Evolutionary conservation across 2,113 vertebrate genomes (phyloP).

Genomic region (Hippoglossus stenolepis): DNA sequence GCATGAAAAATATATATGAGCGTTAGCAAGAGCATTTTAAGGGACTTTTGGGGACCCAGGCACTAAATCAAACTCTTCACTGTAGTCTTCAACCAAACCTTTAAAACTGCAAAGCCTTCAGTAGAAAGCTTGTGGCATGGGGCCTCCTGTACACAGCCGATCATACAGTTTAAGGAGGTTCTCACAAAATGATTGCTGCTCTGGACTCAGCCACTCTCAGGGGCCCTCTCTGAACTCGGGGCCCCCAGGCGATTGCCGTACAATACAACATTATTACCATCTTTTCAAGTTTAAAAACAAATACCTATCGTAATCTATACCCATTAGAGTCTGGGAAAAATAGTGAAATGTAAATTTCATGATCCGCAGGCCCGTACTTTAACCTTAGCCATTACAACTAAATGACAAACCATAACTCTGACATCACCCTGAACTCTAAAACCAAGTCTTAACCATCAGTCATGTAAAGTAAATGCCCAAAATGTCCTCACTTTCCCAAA

Average conservation of each 20-base stretch:
- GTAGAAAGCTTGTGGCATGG: no score
- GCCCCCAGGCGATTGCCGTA: no score
- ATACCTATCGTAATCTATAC: neutral
- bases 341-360: neutral
- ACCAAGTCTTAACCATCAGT: neutral
- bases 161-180: no score
- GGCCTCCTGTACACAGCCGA: no score
- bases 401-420: neutral
- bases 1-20: no score
- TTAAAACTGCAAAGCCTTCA: no score
- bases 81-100: no score
- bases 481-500: neutral
- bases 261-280: neutral
- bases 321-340: neutral
- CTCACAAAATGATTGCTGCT: no score
- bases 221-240: no score
- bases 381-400: neutral
- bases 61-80: no score
- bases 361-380: neutral
- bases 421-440: neutral
- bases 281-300: neutral
- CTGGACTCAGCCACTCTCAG: no score
- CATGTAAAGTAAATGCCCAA: neutral
- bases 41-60: no score
- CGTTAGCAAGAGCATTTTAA: neutral